Base-by-base conservation (phyloP, 2,797 vertebrate species). In the Lemur catta region DNA sequence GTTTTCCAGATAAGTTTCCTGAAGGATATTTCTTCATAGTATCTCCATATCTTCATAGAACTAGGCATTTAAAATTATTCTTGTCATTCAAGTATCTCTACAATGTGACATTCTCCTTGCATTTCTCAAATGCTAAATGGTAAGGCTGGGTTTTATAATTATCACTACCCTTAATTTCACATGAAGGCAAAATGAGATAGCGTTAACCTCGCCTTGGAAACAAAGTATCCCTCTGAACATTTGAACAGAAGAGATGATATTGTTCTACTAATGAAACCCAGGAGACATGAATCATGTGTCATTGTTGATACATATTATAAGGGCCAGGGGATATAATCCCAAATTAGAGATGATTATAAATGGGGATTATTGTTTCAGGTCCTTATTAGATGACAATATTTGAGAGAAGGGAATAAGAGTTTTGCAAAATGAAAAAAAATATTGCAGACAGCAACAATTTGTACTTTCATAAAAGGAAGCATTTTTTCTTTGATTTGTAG, bases 341-440 rank as follows among this genome's bases (percentile, higher is more conserved):
- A 95, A 96, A 91, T 86, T 87, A 89, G 15, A 59, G 11, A 87
- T 69, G 22, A 84, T 80, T 92, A 63, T 17, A 72, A 84, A 38
- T 24, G 38, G 2, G 2, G 18, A 74, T 84, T 92, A 50, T 55
- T 41, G 50, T 22, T 78, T 69, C 26, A 90, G 24, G 22, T 80
- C 57, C 93, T 71, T 93, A 78, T 6, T 59, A 20, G 74, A 80
- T 84, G 20, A 82, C 8, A 75, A 2, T 71, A 18, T 55, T 78
- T 55, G 46, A 57, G 4, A 18, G 26, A 75, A 74, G 7, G 10
- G 0, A 82, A 74, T 15, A 18, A n/a, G 18, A 87, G 35, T 46
- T 90, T 92, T 92, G 8, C 2, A 84, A 91, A 96, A 84, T 14
- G 5, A 74, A 78, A 93, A 35, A 79, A 57, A 57, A 26, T 24